phyloP scores from a whole-genome alignment of 1,140 invertebrate species.

The Orchestia grillus region DNA sequence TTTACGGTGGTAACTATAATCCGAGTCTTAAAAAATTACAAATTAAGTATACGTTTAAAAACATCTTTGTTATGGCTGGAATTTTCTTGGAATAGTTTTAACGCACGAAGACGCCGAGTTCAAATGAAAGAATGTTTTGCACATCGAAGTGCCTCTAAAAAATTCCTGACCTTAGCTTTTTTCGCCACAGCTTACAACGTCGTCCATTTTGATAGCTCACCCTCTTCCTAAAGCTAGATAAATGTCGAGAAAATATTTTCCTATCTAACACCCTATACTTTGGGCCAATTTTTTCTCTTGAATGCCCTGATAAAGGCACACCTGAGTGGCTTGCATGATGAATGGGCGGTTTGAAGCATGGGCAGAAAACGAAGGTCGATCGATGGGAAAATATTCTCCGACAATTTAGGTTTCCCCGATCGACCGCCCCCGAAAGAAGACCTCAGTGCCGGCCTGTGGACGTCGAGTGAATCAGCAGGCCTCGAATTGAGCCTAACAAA shows the following conservation, averaged over 20 bases:
- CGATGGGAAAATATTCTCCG: background rate
- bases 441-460: background rate
- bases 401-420: background rate
- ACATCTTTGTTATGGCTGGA: too few relatives aligned
- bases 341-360: background rate
- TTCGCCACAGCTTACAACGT: background rate
- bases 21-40: too few relatives aligned
- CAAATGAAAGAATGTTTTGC: background rate
- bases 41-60: too few relatives aligned
- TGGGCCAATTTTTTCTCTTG: background rate
- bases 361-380: background rate
- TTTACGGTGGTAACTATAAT: too few relatives aligned
- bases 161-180: background rate
- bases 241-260: background rate
- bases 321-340: background rate
- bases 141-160: background rate
- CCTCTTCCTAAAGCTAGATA: background rate
- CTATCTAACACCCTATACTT: background rate
- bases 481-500: constrained; percentile 10
- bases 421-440: background rate
- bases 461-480: background rate
- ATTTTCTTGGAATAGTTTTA: too few relatives aligned
- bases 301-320: constrained; percentile 7
- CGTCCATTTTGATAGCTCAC: background rate
- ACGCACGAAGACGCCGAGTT: too few relatives aligned